Conservation (phyloP, 2,888 invertebrate genomes). For the Eupeodes luniger region DNA sequence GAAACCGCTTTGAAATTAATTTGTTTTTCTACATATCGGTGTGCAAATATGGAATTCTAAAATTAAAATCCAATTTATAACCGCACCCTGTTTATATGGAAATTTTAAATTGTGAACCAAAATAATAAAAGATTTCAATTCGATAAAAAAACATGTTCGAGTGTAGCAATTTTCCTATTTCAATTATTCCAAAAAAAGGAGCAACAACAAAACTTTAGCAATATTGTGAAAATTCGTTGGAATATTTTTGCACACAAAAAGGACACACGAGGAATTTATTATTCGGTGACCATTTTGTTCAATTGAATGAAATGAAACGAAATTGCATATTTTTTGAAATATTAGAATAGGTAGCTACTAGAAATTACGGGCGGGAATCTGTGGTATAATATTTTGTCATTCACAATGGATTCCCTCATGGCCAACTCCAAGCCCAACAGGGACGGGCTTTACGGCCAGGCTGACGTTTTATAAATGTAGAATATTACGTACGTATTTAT, state of each 20-base stretch:
- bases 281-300: conserved; percentile 21
- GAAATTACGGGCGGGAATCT: conserved; percentile 38
- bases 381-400: conserved; percentile 49
- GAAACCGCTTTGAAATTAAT: no score
- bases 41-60: neutral
- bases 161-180: neutral
- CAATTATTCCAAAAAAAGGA: neutral
- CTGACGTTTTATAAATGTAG: conserved; percentile 25
- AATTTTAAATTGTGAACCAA: neutral
- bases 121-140: neutral
- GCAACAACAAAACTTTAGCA: neutral
- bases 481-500: conserved; percentile 16
- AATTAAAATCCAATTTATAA: neutral
- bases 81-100: neutral
- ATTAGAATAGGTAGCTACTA: conserved; percentile 14
- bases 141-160: no score
- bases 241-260: conserved; percentile 4
- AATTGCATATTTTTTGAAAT: conserved; percentile 41
- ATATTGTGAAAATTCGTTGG: neutral
- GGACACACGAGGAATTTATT: conserved; percentile 5
- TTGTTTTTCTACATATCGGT: no score
- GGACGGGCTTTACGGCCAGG: neutral
- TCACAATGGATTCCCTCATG: conserved; percentile 8
- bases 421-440: no score
- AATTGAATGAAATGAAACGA: conserved; percentile 29